Conservation (phyloP, 2,888 invertebrate genomes). For the Tenodera sinensis region DNA sequence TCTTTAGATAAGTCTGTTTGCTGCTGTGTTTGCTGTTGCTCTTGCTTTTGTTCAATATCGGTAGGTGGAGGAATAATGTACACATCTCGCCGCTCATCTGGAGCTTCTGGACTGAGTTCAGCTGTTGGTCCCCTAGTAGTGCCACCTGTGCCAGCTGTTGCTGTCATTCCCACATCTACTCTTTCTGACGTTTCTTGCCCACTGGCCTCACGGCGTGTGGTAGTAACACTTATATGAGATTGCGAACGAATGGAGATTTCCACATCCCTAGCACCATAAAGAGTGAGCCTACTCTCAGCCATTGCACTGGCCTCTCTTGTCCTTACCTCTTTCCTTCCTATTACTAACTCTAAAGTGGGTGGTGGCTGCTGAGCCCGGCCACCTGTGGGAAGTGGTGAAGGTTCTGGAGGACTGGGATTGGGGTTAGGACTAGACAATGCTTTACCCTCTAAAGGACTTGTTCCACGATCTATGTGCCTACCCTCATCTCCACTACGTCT, state of each 20-base stretch:
- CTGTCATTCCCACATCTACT: conserved; percentile 48
- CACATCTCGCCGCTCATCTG: conserved; percentile 40
- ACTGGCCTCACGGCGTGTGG: conserved; percentile 45
- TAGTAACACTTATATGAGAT: conserved; percentile 52
- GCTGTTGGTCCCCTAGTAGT: conserved; percentile 30
- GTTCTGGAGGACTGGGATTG: conserved; percentile 4
- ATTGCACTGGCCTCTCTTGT: conserved; percentile 51
- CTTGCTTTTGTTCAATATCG: conserved; percentile 15
- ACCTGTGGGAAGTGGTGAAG: conserved; percentile 14
- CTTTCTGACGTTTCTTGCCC: conserved; percentile 49
- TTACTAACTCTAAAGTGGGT: conserved; percentile 49
- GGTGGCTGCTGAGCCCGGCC: conserved; percentile 25
- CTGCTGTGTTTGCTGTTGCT: not conserved
- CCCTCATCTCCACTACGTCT: conserved; percentile 15
- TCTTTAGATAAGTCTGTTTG: conserved; percentile 34
- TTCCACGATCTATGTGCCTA: conserved; percentile 41
- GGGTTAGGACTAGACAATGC: conserved; percentile 33
- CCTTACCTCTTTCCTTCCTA: conserved; percentile 52
- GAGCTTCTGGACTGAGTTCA: conserved; percentile 34
- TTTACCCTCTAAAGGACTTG: conserved; percentile 45
- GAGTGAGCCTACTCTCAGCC: conserved; percentile 51
- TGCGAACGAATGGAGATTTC: conserved; percentile 54
- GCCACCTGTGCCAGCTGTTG: conserved; percentile 45
- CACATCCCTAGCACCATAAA: conserved; percentile 52
- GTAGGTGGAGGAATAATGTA: conserved; percentile 44